These are phyloP conservation scores for Coenonympha glycerion DNA, from an alignment of 2,888 invertebrate species.

Conservation along the genomic window DNA sequence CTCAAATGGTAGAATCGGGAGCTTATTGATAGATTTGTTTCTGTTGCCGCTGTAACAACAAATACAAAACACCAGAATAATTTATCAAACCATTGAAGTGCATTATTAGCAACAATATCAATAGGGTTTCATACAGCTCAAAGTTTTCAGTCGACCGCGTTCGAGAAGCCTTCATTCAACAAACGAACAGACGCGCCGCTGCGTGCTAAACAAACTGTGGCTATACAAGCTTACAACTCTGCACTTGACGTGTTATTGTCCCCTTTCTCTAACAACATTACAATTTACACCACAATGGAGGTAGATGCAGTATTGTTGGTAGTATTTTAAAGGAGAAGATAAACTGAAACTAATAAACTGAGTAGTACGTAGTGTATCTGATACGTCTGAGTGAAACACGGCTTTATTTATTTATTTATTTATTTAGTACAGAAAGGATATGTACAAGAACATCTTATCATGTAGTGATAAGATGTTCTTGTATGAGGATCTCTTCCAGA, in stretches of 20 bases:
- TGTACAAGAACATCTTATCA: too few species aligned
- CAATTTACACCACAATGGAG: neutral
- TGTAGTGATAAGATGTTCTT: too few species aligned
- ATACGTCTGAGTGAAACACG: too few species aligned
- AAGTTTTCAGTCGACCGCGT: neutral
- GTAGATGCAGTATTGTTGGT: neutral
- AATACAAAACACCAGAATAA: too few species aligned
- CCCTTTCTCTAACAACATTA: conserved; percentile 1
- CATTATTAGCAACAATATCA: neutral
- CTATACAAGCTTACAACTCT: conserved; percentile 2
- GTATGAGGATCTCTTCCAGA: too few species aligned
- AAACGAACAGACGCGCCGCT: neutral
- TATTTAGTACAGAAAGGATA: too few species aligned
- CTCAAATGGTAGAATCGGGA: too few species aligned
- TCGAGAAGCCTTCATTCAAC: conserved; percentile 4
- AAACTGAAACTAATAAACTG: too few species aligned
- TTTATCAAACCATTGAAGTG: neutral
- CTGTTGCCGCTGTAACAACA: too few species aligned
- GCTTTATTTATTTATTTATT: too few species aligned
- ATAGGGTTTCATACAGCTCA: neutral
- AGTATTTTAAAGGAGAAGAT: neutral
- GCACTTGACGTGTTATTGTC: conserved; percentile 7
- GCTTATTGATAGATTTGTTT: too few species aligned
- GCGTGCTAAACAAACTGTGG: conserved; percentile 1
- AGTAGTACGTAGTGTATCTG: too few species aligned